Percentiles rank a stretch among this genome's conserved stretches.
phyloP scores from a whole-genome alignment of 2,113 vertebrate genomes.

The Typhlomys cinereus region DNA sequence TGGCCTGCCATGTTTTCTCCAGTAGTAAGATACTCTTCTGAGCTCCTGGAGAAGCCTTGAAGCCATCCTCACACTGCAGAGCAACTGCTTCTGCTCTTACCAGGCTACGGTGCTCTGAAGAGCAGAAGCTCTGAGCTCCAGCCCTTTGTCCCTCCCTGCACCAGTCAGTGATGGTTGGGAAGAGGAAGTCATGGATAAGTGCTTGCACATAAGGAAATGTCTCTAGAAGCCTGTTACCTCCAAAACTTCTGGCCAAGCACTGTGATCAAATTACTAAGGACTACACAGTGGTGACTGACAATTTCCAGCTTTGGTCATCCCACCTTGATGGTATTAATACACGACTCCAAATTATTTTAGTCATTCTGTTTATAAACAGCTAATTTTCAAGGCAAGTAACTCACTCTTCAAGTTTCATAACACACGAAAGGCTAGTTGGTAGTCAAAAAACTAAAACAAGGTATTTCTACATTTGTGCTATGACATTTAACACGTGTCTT shows the following conservation, averaged over 20 bases:
- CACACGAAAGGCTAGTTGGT: constrained; percentile 13
- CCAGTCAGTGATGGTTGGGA: neutral
- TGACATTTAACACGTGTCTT: neutral
- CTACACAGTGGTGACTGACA: too few species aligned
- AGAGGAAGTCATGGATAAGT: constrained; percentile 13
- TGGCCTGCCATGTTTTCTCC: neutral
- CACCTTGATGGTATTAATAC: constrained; percentile 4
- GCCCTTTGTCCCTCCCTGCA: neutral
- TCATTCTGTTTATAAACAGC: neutral
- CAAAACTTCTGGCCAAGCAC: neutral
- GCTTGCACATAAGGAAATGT: neutral
- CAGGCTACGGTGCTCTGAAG: neutral
- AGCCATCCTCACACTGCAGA: neutral
- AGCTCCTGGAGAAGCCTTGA: neutral
- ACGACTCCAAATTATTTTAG: constrained; percentile 42
- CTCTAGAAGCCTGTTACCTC: constrained; percentile 1
- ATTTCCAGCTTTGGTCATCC: constrained; percentile 44
- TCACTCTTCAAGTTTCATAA: constrained; percentile 31
- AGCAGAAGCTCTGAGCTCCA: neutral
- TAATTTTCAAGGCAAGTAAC: constrained; percentile 32
- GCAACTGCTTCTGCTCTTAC: neutral
- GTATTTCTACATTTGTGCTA: neutral
- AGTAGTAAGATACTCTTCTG: neutral
- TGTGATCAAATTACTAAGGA: too few species aligned
- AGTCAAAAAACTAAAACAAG: constrained; percentile 13